These are phyloP conservation scores for Brachionichthys hirsutus DNA, from an alignment of 2,113 vertebrate genomes.

Conservation along the genomic window DNA sequence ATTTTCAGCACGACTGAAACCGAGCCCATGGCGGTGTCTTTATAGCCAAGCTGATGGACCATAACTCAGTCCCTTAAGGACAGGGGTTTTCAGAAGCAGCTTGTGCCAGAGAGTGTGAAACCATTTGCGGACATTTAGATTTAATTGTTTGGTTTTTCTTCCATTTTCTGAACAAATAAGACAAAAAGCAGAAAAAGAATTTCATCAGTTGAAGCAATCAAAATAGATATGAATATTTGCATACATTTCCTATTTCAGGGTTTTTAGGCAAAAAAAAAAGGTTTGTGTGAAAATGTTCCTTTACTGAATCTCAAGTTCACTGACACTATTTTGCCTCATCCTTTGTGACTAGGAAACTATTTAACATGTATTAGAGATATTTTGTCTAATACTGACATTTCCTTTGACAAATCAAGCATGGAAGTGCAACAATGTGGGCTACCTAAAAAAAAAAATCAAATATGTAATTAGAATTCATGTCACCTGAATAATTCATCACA, in stretches of 20 bases:
- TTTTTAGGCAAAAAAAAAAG: not conserved
- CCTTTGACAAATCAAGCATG: not conserved
- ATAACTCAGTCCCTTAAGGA: slow-evolving; percentile 24
- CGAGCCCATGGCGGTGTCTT: slow-evolving; percentile 9
- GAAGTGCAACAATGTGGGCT: not conserved
- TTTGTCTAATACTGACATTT: not conserved
- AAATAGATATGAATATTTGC: not conserved
- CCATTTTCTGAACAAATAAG: not conserved
- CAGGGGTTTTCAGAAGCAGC: slow-evolving; percentile 3
- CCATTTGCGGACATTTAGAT: slow-evolving; percentile 14
- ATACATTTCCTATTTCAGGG: not conserved
- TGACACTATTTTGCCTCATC: not conserved
- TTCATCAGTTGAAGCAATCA: too few relatives aligned
- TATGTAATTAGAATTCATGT: not conserved
- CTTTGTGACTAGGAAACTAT: not conserved
- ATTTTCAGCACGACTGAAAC: slow-evolving; percentile 5
- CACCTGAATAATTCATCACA: slow-evolving; percentile 3
- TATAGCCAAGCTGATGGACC: slow-evolving; percentile 19
- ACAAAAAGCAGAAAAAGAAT: not conserved
- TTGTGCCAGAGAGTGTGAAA: slow-evolving; percentile 7
- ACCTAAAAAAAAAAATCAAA: not conserved
- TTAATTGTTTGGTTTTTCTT: not conserved
- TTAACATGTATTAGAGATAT: not conserved
- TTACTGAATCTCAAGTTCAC: too few relatives aligned
- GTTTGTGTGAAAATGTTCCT: not conserved